Conservation (phyloP, 2,888 invertebrate species). For the Dryococelus australis region DNA sequence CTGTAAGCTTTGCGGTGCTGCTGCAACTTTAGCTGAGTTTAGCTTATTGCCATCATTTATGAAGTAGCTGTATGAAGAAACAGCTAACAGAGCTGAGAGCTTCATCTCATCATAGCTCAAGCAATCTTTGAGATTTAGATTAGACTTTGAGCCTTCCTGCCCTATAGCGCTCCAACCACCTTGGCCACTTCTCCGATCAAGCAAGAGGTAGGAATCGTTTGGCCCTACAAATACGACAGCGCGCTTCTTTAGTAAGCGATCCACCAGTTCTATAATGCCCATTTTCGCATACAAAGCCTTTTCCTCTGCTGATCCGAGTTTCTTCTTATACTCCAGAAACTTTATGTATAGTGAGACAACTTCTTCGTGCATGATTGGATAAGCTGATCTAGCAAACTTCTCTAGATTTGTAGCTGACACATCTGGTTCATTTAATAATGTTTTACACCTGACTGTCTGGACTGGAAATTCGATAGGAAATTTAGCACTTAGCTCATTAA, state of each 20-base stretch:
- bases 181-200: conserved; percentile 60
- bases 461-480: background rate
- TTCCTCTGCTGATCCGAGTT: conserved; percentile 62
- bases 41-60: conserved; percentile 67
- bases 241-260: conserved; percentile 65
- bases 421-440: conserved; percentile 46
- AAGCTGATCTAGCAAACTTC: conserved; percentile 61
- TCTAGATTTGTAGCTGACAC: conserved; percentile 52
- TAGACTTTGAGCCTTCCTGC: background rate
- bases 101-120: conserved; percentile 72
- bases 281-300: conserved; percentile 66
- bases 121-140: conserved; percentile 54
- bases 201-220: conserved; percentile 62
- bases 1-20: conserved; percentile 59
- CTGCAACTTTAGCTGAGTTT: conserved; percentile 61
- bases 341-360: conserved; percentile 67
- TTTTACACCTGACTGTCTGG: background rate
- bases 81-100: conserved; percentile 65
- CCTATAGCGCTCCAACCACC: conserved; percentile 69
- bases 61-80: conserved; percentile 67
- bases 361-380: conserved; percentile 74
- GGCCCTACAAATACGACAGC: conserved; percentile 63
- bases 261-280: conserved; percentile 64
- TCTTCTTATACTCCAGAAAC: conserved; percentile 64
- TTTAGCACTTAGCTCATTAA: background rate